phyloP scores from a whole-genome alignment of 2,113 vertebrate species.

The Columba livia region DNA sequence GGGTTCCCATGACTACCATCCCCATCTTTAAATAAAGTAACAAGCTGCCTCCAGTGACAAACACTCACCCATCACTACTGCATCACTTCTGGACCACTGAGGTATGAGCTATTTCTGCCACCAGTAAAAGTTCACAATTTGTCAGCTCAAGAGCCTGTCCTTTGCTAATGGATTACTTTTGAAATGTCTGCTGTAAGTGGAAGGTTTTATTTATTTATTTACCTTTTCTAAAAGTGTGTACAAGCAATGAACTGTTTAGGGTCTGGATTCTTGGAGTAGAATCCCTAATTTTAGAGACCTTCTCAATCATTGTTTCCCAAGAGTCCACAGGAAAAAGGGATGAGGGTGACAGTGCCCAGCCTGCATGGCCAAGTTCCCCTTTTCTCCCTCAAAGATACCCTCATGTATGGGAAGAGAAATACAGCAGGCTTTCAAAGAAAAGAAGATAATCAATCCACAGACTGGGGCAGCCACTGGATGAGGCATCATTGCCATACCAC shows the following conservation, averaged over 20 bases:
- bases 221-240: background rate
- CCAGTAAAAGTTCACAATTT: background rate
- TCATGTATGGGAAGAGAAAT: accelerated
- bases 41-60: background rate
- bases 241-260: background rate
- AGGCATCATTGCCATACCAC: background rate
- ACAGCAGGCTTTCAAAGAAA: background rate
- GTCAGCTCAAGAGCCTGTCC: background rate
- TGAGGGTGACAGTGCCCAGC: background rate
- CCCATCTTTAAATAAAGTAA: background rate
- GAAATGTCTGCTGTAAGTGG: background rate
- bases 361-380: accelerated
- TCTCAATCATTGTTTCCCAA: background rate
- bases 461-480: background rate
- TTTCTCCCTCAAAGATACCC: background rate
- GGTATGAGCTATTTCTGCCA: background rate
- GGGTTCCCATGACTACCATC: background rate
- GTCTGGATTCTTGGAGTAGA: background rate
- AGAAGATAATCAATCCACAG: background rate
- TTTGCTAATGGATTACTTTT: background rate
- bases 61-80: background rate
- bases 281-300: background rate
- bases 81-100: background rate
- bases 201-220: background rate
- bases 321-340: background rate